Conservation (phyloP, 2,888 invertebrate genomes). For the Drosophila nigricruria region DNA sequence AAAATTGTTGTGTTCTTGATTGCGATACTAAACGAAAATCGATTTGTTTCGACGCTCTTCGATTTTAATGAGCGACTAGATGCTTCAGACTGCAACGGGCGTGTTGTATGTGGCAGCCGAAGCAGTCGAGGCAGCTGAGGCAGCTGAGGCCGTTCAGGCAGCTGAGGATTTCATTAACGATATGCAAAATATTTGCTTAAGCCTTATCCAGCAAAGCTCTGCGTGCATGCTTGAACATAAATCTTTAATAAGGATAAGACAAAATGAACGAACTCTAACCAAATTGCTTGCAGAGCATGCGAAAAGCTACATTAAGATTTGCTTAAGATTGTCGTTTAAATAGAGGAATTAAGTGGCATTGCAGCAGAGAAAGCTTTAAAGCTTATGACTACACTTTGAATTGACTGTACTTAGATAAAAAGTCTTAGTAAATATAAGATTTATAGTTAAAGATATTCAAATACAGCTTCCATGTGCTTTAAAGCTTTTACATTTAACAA, state of each 20-base stretch:
- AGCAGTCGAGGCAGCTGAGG: conserved; percentile 1
- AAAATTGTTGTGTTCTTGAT: conserved; percentile 73
- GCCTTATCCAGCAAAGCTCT: conserved; percentile 1
- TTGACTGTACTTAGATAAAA: background rate
- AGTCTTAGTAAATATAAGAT: background rate
- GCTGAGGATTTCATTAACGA: conserved; percentile 66
- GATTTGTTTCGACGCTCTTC: conserved; percentile 68
- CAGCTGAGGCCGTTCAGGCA: background rate
- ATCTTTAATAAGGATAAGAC: conserved; percentile 18
- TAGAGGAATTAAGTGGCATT: background rate
- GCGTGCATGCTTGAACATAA: conserved; percentile 7
- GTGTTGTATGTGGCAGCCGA: background rate
- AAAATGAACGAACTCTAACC: background rate
- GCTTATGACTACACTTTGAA: no score
- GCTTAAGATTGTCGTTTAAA: conserved; percentile 7
- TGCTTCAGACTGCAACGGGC: conserved; percentile 39
- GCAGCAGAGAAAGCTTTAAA: background rate
- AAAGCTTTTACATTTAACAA: background rate
- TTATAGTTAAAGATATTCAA: background rate
- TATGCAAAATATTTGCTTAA: conserved; percentile 43
- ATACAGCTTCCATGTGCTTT: background rate
- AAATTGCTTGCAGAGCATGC: background rate
- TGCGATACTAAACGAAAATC: conserved; percentile 81
- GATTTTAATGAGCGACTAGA: conserved; percentile 68
- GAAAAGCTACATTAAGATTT: conserved; percentile 9